Evolutionary conservation across 2,797 vertebrate genomes (phyloP).

Genomic region (Macroramphosus scolopax): DNA sequence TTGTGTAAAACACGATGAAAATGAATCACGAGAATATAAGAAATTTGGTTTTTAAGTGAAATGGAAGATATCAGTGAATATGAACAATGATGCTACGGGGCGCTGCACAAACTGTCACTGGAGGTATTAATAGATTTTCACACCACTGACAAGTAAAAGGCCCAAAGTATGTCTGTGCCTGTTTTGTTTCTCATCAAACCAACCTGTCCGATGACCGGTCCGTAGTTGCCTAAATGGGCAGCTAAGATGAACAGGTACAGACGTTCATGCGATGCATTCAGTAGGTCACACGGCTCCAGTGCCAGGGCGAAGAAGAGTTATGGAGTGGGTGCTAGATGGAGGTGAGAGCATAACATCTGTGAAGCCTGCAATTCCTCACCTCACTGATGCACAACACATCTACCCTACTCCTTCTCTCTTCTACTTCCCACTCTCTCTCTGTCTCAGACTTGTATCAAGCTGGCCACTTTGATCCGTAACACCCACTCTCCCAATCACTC

Average conservation of each 20-base stretch:
- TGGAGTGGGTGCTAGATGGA: constrained; percentile 64
- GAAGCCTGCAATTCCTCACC: constrained; percentile 71
- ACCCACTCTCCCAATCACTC: neutral
- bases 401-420: constrained; percentile 26
- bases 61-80: no score
- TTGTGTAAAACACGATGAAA: no score
- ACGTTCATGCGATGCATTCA: constrained; percentile 14
- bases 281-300: constrained; percentile 53
- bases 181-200: no score
- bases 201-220: neutral
- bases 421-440: constrained; percentile 31
- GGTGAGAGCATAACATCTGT: constrained; percentile 72
- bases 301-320: constrained; percentile 62
- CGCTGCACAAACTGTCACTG: no score
- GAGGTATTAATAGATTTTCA: no score
- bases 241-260: constrained; percentile 12
- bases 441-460: constrained; percentile 28
- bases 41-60: no score
- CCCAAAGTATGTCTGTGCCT: no score
- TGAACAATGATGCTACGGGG: no score
- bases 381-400: constrained; percentile 71
- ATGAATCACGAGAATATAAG: no score
- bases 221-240: neutral
- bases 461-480: constrained; percentile 30
- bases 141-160: no score